Evolutionary conservation across 2,113 vertebrate genomes (phyloP), one percentile per base, ranked within the genome.

Genomic region (Syngnathus scovelli): DNA sequence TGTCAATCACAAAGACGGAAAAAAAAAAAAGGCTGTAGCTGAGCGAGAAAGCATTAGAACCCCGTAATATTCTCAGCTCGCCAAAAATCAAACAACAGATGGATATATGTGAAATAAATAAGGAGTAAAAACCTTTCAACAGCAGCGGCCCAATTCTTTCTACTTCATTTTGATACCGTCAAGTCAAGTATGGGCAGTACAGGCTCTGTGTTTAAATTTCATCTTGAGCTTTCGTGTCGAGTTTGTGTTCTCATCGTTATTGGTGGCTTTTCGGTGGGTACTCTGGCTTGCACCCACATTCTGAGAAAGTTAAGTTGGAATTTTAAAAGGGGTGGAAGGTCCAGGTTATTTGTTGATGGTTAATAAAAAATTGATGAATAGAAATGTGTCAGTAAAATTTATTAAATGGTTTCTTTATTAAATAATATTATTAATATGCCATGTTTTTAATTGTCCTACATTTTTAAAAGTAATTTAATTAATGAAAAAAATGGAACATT

Each of bases 1-100:
- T 89, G 89, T 89, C 90, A 91, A 83, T 91, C 90, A 90, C 37
- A 0, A 38, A 38, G 18, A 4, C 81, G 77, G 78, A 75, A 78
- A 71, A 75, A 78, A 78, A 76, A 80, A 75, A 79, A 72, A 76
- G 78, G 76, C 76, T 77, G 82, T 84, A 82, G 83, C 85, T 74
- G 75, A 69, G 78, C 82, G 80, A 83, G 75, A 81, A 55, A 76
- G 76, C 77, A 79, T 81, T 80, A 75, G 79, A 76, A 83, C 59
- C 74, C 76, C 80, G 80, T 83, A 85, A 87, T 86, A 85, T 76
- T 79, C 80, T 74, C 69, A 19, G 65, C 78, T 85, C 81, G 84
- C 87, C 80, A 76, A 38, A 39, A 75, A 44, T 66, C 67, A 70
- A 71, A 85, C 70, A 82, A 82, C 71, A 64, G 64, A 62, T 39